phyloP scores from a whole-genome alignment of 2,113 vertebrate genomes.

The Hemichromis elongatus region DNA sequence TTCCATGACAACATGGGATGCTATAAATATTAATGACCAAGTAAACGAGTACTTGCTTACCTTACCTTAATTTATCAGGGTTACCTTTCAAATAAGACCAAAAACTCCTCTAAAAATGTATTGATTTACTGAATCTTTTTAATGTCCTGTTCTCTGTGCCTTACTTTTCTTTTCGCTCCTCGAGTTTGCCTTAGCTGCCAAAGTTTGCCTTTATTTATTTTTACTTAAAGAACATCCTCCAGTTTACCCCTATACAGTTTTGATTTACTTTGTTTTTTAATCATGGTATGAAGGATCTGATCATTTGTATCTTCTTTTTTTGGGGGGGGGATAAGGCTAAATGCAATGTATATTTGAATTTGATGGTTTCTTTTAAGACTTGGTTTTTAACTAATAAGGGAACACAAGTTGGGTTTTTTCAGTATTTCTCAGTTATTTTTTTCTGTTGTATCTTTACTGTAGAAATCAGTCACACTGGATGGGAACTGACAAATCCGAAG shows the following conservation, averaged over 20 bases:
- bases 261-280: not conserved
- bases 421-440: not conserved
- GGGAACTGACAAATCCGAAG: constrained; percentile 61
- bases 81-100: constrained; percentile 3
- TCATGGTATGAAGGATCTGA: constrained; percentile 12
- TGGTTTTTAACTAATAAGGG: constrained; percentile 27
- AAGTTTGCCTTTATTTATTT: constrained; percentile 48
- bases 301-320: not conserved
- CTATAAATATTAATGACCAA: not conserved
- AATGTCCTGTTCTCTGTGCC: not conserved
- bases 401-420: not conserved
- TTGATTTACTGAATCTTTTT: not conserved
- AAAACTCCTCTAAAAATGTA: not conserved
- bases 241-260: constrained; percentile 36
- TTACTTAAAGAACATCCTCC: not conserved
- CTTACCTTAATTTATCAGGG: not conserved
- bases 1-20: not conserved
- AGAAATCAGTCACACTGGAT: constrained; percentile 69
- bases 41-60: constrained; percentile 9
- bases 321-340: not conserved
- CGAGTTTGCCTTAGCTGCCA: constrained; percentile 16
- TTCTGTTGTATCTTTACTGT: constrained; percentile 61
- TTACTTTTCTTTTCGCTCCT: not conserved
- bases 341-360: not conserved
- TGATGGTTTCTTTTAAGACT: not conserved